Percentiles rank a stretch among this genome's conserved stretches.
Evolutionary conservation across 2,113 vertebrate species (phyloP).

Genomic region (Strix aluco): DNA sequence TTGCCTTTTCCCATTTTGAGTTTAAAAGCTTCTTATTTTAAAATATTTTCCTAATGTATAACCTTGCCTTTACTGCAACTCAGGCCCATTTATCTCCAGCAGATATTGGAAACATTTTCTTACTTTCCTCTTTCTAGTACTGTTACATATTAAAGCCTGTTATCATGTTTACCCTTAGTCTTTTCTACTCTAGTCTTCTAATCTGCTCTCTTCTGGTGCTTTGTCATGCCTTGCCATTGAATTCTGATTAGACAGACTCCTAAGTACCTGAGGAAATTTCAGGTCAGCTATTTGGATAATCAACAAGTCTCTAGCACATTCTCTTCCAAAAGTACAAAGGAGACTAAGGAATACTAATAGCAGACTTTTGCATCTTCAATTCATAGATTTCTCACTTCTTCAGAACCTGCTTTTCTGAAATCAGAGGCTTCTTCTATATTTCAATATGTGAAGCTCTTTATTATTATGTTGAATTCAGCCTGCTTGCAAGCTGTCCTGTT

Average conservation of each 20-base stretch:
- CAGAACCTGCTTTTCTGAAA: neutral
- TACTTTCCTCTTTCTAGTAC: neutral
- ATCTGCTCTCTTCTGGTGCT: neutral
- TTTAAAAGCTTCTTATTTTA: neutral
- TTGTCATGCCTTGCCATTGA: neutral
- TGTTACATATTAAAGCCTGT: neutral
- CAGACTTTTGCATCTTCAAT: neutral
- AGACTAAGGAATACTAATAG: neutral
- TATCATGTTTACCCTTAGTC: neutral
- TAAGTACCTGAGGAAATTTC: neutral
- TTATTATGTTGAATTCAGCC: neutral
- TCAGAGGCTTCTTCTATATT: neutral
- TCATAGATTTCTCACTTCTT: neutral
- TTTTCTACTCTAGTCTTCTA: neutral
- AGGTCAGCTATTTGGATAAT: neutral
- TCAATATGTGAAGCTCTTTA: neutral
- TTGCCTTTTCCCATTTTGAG: neutral
- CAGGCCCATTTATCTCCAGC: neutral
- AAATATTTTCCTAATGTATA: neutral
- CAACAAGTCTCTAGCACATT: neutral
- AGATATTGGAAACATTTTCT: neutral
- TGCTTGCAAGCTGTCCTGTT: slow-evolving; percentile 1
- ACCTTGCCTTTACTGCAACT: neutral
- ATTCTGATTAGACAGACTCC: neutral
- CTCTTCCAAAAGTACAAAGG: neutral